phyloP scores from a whole-genome alignment of 1,140 invertebrate genomes.

The Leptinotarsa undecemlineata region DNA sequence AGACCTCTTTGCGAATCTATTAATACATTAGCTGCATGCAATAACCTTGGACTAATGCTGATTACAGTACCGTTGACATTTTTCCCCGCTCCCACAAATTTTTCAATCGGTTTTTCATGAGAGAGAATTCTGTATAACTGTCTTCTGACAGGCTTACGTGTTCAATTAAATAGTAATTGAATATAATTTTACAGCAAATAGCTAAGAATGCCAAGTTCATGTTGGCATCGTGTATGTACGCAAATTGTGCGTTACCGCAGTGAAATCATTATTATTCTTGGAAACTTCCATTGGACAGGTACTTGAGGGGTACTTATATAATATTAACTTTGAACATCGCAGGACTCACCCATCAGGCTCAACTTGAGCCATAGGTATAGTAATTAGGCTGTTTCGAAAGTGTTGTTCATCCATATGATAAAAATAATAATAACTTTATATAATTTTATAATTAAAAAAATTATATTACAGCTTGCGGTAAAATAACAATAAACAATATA shows the following conservation, averaged over 20 bases:
- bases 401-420: no score
- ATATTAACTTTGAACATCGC: no score
- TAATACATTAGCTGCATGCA: not conserved
- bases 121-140: not conserved
- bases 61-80: not conserved
- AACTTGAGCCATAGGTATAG: no score
- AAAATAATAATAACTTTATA: no score
- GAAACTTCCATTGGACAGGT: no score
- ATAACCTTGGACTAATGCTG: not conserved
- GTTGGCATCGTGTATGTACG: not conserved
- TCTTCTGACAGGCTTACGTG: not conserved
- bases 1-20: no score
- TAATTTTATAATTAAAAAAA: no score
- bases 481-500: no score
- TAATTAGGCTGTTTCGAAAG: no score
- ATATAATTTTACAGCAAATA: conserved; percentile 10
- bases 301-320: no score
- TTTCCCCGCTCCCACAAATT: not conserved
- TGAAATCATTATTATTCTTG: not conserved
- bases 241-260: conserved; percentile 1
- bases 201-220: conserved; percentile 23
- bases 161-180: conserved; percentile 1
- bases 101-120: not conserved
- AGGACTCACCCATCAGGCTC: no score
- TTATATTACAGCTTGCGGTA: no score